Percentiles rank a stretch among this genome's conserved stretches.
Evolutionary conservation across 2,888 invertebrate species (phyloP).

Genomic region (Leuctra nigra): DNA sequence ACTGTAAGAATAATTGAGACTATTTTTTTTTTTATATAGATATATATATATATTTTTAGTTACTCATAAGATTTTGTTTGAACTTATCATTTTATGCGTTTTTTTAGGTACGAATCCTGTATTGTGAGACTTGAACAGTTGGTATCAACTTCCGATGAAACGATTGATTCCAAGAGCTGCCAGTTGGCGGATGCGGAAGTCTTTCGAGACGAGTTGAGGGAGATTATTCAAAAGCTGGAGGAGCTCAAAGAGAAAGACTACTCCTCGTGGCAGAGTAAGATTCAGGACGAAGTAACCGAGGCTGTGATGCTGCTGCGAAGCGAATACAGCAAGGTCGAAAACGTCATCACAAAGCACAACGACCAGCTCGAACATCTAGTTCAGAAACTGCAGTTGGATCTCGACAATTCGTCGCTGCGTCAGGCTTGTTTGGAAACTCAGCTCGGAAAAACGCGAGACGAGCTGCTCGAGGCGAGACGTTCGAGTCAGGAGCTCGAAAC

Average conservation of each 20-base stretch:
- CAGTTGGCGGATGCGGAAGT: constrained; percentile 3
- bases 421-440: constrained; percentile 18
- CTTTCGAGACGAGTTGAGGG: constrained; percentile 22
- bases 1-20: constrained; percentile 27
- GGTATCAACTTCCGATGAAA: constrained; percentile 21
- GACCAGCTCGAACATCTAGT: constrained; percentile 21
- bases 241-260: constrained; percentile 27
- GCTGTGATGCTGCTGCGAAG: constrained; percentile 19
- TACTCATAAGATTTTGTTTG: neutral
- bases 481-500: neutral
- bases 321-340: constrained; percentile 23
- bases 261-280: constrained; percentile 25
- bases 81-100: constrained; percentile 14
- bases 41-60: neutral
- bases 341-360: constrained; percentile 21
- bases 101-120: constrained; percentile 32
- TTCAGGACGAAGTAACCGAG: constrained; percentile 25
- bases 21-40: neutral
- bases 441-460: constrained; percentile 11
- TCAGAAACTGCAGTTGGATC: constrained; percentile 19
- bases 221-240: constrained; percentile 27
- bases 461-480: constrained; percentile 1
- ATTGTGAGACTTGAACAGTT: constrained; percentile 31
- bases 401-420: constrained; percentile 6
- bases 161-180: neutral